Percentiles rank a stretch among this genome's conserved stretches.
Conservation (phyloP, 2,888 invertebrate genomes). For the Panzeria rudis region DNA sequence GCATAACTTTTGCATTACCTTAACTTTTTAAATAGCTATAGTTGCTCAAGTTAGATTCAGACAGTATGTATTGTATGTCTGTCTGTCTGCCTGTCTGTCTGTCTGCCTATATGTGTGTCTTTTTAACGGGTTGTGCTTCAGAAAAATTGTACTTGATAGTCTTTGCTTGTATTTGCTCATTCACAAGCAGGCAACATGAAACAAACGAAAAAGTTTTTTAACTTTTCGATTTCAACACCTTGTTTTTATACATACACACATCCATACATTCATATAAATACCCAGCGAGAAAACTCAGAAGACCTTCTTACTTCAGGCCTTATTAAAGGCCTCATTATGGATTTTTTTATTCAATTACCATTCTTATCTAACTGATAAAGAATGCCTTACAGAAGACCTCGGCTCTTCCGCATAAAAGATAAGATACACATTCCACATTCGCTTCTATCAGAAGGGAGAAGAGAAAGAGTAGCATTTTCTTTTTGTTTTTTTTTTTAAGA, state of each 20-base stretch:
- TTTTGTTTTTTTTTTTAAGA: too few relatives aligned
- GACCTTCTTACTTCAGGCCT: too few relatives aligned
- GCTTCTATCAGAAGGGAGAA: too few relatives aligned
- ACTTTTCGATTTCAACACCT: conserved; percentile 62
- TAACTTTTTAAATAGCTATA: conserved; percentile 64
- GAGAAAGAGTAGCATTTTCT: too few relatives aligned
- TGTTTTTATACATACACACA: background rate
- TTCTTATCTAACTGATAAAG: too few relatives aligned
- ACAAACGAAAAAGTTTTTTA: conserved; percentile 49
- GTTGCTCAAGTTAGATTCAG: conserved; percentile 35
- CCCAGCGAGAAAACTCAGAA: too few relatives aligned
- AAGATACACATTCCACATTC: too few relatives aligned
- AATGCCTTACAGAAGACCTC: too few relatives aligned
- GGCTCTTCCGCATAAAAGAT: too few relatives aligned
- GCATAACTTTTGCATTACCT: conserved; percentile 70
- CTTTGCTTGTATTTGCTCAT: conserved; percentile 18
- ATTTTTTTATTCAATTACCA: too few relatives aligned
- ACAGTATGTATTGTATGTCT: conserved; percentile 23
- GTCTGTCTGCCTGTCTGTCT: conserved; percentile 1
- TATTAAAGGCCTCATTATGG: too few relatives aligned
- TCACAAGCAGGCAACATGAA: background rate
- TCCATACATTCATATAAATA: background rate
- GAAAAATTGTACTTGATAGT: conserved; percentile 47
- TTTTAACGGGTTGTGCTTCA: conserved; percentile 33
- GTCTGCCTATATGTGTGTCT: conserved; percentile 7